Conservation (phyloP, 2,113 vertebrate species). For the Ardeotis arabs region DNA sequence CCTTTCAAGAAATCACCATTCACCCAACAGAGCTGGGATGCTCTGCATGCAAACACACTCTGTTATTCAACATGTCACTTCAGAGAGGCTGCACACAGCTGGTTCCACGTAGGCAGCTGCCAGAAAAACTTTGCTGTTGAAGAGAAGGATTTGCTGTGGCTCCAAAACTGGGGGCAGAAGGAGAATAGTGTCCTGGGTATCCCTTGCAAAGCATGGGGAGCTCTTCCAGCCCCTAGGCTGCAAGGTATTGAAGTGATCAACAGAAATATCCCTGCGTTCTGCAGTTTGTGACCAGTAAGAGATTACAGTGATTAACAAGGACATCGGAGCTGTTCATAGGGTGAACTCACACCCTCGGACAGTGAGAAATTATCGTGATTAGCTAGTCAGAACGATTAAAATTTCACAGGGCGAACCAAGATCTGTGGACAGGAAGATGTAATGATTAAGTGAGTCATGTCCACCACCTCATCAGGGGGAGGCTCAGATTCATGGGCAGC, state of each 20-base stretch:
- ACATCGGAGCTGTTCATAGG: not conserved
- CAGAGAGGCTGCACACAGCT: not conserved
- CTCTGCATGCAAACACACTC: not conserved
- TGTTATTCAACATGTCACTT: not conserved
- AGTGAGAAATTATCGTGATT: constrained; percentile 70
- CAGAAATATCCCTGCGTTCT: not conserved
- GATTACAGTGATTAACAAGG: constrained; percentile 58
- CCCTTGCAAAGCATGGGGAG: not conserved
- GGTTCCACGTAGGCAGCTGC: not conserved
- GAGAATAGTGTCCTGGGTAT: not conserved
- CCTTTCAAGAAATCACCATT: not conserved
- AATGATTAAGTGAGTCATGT: constrained; percentile 57
- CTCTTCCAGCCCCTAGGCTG: not conserved
- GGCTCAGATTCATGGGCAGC: constrained; percentile 26
- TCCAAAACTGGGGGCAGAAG: not conserved
- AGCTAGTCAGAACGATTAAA: constrained; percentile 65
- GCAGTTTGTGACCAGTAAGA: not conserved
- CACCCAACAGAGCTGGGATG: not conserved
- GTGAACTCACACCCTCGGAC: constrained; percentile 47
- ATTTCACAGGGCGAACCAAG: constrained; percentile 56
- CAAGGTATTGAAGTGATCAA: not conserved
- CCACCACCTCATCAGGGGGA: constrained; percentile 2
- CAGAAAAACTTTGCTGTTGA: not conserved
- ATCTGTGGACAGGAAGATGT: not conserved
- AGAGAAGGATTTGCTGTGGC: not conserved